Evolutionary conservation across 2,797 vertebrate genomes (phyloP).

Genomic region (Crax fasciolata): DNA sequence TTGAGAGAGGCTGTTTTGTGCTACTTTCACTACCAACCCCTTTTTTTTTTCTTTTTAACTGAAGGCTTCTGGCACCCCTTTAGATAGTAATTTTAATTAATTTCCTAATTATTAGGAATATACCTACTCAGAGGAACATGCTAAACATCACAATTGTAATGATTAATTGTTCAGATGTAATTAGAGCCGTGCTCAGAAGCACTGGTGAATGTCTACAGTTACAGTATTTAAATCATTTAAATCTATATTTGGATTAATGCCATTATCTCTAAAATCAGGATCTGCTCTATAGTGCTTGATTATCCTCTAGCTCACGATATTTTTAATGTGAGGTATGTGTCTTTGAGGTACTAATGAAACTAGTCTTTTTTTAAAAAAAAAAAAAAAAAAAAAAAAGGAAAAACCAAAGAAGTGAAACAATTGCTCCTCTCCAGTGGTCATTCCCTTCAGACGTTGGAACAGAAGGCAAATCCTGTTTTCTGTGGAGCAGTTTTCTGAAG

Average conservation of each 20-base stretch:
- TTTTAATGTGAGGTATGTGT: neutral
- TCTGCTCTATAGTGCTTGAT: neutral
- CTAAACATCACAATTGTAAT: slow-evolving; percentile 17
- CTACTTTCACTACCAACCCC: neutral
- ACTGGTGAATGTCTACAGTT: neutral
- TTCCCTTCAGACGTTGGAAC: slow-evolving; percentile 20
- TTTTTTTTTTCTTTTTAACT: neutral
- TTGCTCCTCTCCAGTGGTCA: neutral
- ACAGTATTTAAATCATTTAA: neutral
- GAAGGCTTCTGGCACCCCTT: neutral
- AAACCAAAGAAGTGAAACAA: neutral
- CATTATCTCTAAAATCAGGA: slow-evolving; percentile 19
- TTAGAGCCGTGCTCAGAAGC: slow-evolving; percentile 26
- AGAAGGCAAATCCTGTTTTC: slow-evolving; percentile 46
- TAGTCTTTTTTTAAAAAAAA: neutral
- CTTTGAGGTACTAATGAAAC: neutral
- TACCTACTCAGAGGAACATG: neutral
- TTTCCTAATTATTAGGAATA: slow-evolving; percentile 26
- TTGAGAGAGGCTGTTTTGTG: neutral
- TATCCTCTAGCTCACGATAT: neutral
- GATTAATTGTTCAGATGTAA: slow-evolving; percentile 49
- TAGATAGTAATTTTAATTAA: slow-evolving; percentile 36
- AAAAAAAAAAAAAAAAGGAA: neutral
- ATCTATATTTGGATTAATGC: neutral
- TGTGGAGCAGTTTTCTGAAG: slow-evolving; percentile 45